phyloP scores from a whole-genome alignment of 2,888 invertebrate species.

The Resseliella maxima region DNA sequence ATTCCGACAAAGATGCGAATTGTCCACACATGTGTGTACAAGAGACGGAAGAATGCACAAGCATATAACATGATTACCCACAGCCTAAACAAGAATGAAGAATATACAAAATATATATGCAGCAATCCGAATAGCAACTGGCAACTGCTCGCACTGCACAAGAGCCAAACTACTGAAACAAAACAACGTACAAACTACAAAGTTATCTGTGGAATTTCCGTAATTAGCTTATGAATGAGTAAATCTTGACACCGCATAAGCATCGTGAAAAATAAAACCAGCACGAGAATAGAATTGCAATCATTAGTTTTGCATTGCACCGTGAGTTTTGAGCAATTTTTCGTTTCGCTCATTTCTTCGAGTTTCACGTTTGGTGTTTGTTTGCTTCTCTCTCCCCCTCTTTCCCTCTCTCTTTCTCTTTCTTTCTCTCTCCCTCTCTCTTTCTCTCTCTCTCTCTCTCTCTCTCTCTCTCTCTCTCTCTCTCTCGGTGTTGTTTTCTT shows the following conservation, averaged over 20 bases:
- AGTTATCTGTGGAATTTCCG: conserved; percentile 51
- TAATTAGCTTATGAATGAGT: conserved; percentile 54
- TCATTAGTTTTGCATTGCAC: conserved; percentile 40
- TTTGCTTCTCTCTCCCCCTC: not conserved
- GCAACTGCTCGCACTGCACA: too few species aligned
- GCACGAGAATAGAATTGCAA: conserved; percentile 46
- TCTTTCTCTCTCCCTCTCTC: not conserved
- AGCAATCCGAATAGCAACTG: too few species aligned
- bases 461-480: not conserved
- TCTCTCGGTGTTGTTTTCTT: not conserved
- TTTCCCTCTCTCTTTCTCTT: not conserved
- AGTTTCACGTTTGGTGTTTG: not conserved
- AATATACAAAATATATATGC: not conserved
- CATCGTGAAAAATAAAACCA: conserved; percentile 11
- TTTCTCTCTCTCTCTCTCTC: not conserved
- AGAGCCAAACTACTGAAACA: not conserved
- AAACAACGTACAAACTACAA: not conserved
- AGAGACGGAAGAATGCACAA: not conserved
- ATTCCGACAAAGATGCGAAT: not conserved
- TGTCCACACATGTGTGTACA: not conserved
- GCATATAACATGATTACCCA: not conserved
- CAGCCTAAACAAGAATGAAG: not conserved
- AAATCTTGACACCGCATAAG: conserved; percentile 53
- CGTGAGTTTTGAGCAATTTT: conserved; percentile 2
- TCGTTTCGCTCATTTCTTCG: too few species aligned